Base-by-base conservation (phyloP, 2,888 invertebrate genomes). In the Ophion ventricosus region DNA sequence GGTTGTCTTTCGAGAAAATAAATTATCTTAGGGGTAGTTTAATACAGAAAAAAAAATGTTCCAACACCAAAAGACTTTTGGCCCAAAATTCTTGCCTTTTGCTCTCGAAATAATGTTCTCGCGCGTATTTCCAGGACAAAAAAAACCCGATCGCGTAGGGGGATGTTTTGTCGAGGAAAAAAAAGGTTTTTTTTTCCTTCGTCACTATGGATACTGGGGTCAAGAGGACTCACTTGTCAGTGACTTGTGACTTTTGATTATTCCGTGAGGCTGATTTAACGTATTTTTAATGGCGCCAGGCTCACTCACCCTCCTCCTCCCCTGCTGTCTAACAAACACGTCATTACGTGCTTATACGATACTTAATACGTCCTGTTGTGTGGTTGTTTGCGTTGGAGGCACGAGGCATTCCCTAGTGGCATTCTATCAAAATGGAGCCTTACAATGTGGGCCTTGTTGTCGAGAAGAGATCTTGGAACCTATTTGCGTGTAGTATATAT, bases 211-310 rank as follows among this genome's bases (percentile, higher is more conserved):
- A 49, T 49, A 49, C 14, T 49, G 43, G 43, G 14, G 43, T 49
- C 14, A 49, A 49, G 61, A 29, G 73, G 63, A 70, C 64, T 43
- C 76, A 74, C 78, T 49, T 63, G 79, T 8, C 40, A 29, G 40
- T n/a, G 35, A 29, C 25, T 40, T 49, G 14, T 40, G 40, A 66
- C 35, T 66, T 67, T 25, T 64, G 57, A 57, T 57, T 72, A 61
- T 72, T 59, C 40, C 54, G 67, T 40, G 80, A 87, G 88, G 70
- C 82, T 83, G 85, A 88, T 89, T 88, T 87, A 89, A 89, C 88
- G 88, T 89, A 89, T 89, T 83, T 77, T 90, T 87, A 90, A 91
- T 90, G 90, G 90, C 90, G 90, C 89, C 90, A 83, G 61, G 8
- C 76, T 56, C 23, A 11, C 17, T 56, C 54, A n/a, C 56, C 49